Base-by-base conservation (phyloP, 2,797 vertebrate genomes). In the Falco concolor region DNA sequence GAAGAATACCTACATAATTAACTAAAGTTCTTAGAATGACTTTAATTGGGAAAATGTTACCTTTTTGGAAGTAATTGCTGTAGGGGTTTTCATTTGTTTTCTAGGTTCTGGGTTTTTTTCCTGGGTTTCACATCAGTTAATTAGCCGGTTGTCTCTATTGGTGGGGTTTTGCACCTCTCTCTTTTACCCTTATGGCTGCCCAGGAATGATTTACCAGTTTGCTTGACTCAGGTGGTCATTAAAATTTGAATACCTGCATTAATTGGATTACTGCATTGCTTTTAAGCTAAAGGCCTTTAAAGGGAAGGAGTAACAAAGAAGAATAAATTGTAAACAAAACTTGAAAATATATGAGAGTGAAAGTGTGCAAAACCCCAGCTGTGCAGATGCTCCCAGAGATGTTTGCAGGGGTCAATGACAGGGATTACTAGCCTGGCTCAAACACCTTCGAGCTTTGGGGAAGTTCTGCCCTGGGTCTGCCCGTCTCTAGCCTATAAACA, bases 21-120 rank as follows among this genome's bases (percentile, higher is more conserved):
- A 90, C 69, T 78, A 21, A 97, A 97, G 81, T 94, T 95, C 94
- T 97, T 81, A 91, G 87, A 96, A 97, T 90, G 87, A 57, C 74
- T 96, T 95, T 98, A 98, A 98, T 97, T 97, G 96, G 87, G 83
- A 95, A 91, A 97, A 87, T 36, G 88, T 95, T 96, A 93, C 94
- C 90, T 96, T 97, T 97, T 74, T 83, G 72, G 76, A 97, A 89
- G 70, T 96, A 97, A 97, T 96, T 97, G 93, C 92, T 75, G 65
- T 27, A 50, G 70, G 85, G 64, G 21, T 96, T 96, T 96, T 93
- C 83, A 72, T 94, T 93, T 95, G 79, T 84, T 95, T 97, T 94
- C 88, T 84, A 82, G 50, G 69, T 67, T 93, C 84, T 95, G 30
- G 30, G 0, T 20, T 76, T 96, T 95, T 93, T 64, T 56, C 54